These are phyloP conservation scores for Drosophila fungiperda DNA, from an alignment of 2,888 invertebrate genomes.

Conservation along the genomic window DNA sequence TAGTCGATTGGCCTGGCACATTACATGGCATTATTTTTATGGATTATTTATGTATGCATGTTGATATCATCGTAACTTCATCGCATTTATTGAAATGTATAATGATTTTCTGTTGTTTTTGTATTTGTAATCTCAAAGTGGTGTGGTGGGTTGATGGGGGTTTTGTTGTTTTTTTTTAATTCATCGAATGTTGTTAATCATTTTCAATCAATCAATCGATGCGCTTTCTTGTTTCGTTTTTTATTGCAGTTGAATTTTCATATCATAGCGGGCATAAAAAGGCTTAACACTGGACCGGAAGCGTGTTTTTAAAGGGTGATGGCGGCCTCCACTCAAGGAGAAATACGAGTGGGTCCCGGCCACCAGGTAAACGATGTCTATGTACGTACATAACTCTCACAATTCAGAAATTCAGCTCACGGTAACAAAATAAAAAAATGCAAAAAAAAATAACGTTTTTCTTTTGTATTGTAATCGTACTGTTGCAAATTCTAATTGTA, in stretches of 20 bases:
- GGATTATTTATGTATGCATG: constrained; percentile 73
- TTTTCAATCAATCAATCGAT: constrained; percentile 21
- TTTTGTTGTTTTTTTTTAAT: constrained; percentile 5
- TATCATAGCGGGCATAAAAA: constrained; percentile 84
- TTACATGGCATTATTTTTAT: constrained; percentile 76
- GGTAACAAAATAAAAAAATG: constrained; percentile 85
- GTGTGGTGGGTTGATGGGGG: neutral
- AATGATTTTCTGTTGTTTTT: constrained; percentile 2
- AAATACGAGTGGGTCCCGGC: constrained; percentile 91
- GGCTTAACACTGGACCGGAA: constrained; percentile 85
- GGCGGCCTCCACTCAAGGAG: constrained; percentile 90
- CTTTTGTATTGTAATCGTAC: constrained; percentile 64
- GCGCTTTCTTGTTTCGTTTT: constrained; percentile 37
- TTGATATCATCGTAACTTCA: constrained; percentile 56
- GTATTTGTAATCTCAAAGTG: neutral
- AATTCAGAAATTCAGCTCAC: constrained; percentile 85
- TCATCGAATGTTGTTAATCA: constrained; percentile 20
- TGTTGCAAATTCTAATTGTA: constrained; percentile 67
- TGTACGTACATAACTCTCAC: constrained; percentile 88
- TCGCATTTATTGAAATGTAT: constrained; percentile 63
- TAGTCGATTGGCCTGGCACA: constrained; percentile 38
- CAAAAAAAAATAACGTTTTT: constrained; percentile 48
- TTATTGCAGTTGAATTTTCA: constrained; percentile 82
- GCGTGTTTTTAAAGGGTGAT: constrained; percentile 86
- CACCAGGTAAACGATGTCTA: constrained; percentile 90